Evolutionary conservation across 2,113 vertebrate species (phyloP).

Genomic region (Ammodytes marinus): DNA sequence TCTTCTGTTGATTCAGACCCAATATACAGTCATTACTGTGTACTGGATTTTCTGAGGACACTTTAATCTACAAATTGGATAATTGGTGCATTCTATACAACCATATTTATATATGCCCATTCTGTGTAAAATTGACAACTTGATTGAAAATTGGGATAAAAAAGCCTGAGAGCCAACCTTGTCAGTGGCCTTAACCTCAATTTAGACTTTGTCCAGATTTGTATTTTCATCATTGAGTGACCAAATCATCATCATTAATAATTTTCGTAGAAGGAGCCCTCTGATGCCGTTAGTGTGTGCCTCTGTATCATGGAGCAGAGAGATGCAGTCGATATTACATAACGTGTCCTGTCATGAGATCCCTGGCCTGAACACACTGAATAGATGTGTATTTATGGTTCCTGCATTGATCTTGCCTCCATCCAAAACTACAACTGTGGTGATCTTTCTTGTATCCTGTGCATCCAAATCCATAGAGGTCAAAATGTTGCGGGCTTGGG

Average conservation of each 20-base stretch:
- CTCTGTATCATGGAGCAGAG: not conserved
- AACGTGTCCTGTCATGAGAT: not conserved
- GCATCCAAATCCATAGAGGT: constrained; percentile 23
- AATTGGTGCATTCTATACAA: constrained; percentile 23
- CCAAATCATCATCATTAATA: not conserved
- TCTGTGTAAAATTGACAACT: constrained; percentile 6
- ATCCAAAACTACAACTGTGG: constrained; percentile 7
- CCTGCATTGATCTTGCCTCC: not conserved
- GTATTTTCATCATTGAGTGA: not conserved
- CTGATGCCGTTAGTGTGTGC: not conserved
- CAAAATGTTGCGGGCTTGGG: not conserved
- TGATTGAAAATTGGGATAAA: not conserved
- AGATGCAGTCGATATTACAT: not conserved
- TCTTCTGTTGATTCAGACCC: constrained; percentile 30
- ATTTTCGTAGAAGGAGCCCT: not conserved
- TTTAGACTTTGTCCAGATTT: not conserved
- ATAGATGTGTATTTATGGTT: constrained; percentile 2
- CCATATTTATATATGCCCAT: constrained; percentile 7
- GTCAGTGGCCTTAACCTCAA: not conserved
- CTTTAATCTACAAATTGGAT: not conserved
- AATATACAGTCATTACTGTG: constrained; percentile 27
- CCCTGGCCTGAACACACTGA: not conserved
- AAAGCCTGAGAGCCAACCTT: not conserved
- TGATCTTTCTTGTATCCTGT: not conserved
- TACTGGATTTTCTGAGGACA: constrained; percentile 20